Evolutionary conservation across 2,888 invertebrate species (phyloP).

Genomic region (Aporophyla nigra): DNA sequence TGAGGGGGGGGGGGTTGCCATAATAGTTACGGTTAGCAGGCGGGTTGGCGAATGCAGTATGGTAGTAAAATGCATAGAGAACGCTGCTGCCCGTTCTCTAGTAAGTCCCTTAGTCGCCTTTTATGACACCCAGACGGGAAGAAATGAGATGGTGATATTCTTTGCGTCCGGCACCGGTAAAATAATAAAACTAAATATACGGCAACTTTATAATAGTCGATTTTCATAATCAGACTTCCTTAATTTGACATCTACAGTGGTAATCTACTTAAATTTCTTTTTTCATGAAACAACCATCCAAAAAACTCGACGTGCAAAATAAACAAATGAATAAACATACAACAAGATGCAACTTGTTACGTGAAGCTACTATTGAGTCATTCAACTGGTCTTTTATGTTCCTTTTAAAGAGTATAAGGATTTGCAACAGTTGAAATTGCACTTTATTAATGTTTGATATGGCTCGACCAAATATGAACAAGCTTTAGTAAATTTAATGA

Average conservation of each 20-base stretch:
- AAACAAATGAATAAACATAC: slow-evolving; percentile 36
- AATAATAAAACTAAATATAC: too few relatives aligned
- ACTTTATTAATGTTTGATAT: background rate
- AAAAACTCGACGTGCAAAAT: background rate
- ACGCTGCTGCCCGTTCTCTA: too few relatives aligned
- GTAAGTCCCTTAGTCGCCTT: too few relatives aligned
- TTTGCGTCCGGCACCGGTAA: too few relatives aligned
- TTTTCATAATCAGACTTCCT: background rate
- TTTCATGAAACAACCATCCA: background rate
- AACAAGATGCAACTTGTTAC: slow-evolving; percentile 29
- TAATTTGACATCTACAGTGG: background rate
- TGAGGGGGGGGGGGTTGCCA: too few relatives aligned
- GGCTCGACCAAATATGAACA: background rate
- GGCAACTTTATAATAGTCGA: too few relatives aligned
- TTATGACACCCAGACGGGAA: too few relatives aligned
- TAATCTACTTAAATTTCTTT: background rate
- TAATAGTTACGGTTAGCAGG: too few relatives aligned
- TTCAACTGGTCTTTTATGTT: slow-evolving; percentile 19
- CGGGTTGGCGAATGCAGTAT: too few relatives aligned
- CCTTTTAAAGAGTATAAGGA: background rate
- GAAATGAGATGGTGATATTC: too few relatives aligned
- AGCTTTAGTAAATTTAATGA: background rate
- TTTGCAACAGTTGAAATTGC: background rate
- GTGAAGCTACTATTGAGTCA: slow-evolving; percentile 24
- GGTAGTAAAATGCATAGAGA: too few relatives aligned